phyloP scores from a whole-genome alignment of 2,888 invertebrate species.

The Netelia virgata region DNA sequence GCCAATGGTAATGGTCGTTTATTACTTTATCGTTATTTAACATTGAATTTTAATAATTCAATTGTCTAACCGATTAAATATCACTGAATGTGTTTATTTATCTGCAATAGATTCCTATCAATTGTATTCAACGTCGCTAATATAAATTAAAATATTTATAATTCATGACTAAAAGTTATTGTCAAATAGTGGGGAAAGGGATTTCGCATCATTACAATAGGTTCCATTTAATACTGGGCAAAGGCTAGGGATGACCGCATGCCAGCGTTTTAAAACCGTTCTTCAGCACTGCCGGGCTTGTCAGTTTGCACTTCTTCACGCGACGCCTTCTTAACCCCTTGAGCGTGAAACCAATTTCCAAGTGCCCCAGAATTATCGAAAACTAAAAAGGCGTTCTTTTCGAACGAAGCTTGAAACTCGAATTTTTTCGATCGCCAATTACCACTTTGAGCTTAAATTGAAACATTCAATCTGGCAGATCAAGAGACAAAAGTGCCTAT shows the following conservation, averaged over 20 bases:
- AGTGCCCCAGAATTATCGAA: too few species aligned
- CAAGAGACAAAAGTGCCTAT: too few species aligned
- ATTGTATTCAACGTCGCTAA: not conserved
- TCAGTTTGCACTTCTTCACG: not conserved
- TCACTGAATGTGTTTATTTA: not conserved
- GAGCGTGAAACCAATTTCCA: too few species aligned
- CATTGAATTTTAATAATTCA: too few species aligned
- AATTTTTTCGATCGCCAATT: too few species aligned
- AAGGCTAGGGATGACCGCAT: constrained; percentile 55
- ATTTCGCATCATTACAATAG: not conserved
- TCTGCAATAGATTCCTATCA: not conserved
- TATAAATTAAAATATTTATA: not conserved
- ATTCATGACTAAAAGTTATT: not conserved
- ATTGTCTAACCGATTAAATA: too few species aligned
- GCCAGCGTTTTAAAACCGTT: constrained; percentile 20
- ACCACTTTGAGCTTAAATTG: too few species aligned
- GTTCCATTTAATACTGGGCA: not conserved
- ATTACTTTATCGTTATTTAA: too few species aligned
- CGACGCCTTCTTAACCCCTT: not conserved
- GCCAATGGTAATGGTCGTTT: too few species aligned
- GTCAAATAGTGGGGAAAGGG: not conserved
- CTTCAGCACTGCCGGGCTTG: not conserved
- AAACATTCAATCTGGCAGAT: too few species aligned
- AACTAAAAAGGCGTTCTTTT: too few species aligned
- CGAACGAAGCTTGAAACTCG: too few species aligned